These are phyloP conservation scores for Patella vulgata DNA, from an alignment of 1,140 invertebrate species.

Conservation along the genomic window DNA sequence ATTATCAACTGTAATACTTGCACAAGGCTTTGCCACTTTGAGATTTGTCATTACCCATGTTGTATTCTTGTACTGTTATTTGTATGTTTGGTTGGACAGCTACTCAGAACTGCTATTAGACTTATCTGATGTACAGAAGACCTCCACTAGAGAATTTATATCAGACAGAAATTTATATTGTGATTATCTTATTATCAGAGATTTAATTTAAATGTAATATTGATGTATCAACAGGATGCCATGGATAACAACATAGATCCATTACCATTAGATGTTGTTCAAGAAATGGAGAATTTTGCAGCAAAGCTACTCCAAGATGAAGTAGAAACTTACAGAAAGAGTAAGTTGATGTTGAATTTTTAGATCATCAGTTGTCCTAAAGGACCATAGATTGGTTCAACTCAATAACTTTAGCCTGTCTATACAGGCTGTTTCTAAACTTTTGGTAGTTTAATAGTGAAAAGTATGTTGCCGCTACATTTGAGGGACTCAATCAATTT, in stretches of 20 bases:
- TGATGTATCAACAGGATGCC: neutral
- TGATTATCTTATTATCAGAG: too few relatives aligned
- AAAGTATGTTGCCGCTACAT: neutral
- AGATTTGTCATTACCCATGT: too few relatives aligned
- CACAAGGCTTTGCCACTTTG: too few relatives aligned
- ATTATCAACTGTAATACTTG: too few relatives aligned
- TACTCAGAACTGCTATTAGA: too few relatives aligned
- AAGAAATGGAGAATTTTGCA: constrained; percentile 55
- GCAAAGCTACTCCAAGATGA: constrained; percentile 55
- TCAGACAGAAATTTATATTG: too few relatives aligned
- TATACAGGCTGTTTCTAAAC: neutral
- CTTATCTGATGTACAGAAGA: too few relatives aligned
- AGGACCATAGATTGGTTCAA: neutral
- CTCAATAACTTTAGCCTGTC: neutral
- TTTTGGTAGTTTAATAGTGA: neutral
- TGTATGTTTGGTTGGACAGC: too few relatives aligned
- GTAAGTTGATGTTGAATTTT: constrained; percentile 37
- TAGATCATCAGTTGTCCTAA: neutral
- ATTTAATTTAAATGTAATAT: too few relatives aligned
- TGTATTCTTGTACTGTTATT: too few relatives aligned
- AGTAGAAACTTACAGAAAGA: constrained; percentile 49
- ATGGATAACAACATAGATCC: constrained; percentile 1
- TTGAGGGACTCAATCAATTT: neutral
- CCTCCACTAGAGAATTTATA: too few relatives aligned
- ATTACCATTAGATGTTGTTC: constrained; percentile 27